These are phyloP conservation scores for Muricea muricata DNA, from an alignment of 92 coral and sea anemone genomes.

Conservation along the genomic window DNA sequence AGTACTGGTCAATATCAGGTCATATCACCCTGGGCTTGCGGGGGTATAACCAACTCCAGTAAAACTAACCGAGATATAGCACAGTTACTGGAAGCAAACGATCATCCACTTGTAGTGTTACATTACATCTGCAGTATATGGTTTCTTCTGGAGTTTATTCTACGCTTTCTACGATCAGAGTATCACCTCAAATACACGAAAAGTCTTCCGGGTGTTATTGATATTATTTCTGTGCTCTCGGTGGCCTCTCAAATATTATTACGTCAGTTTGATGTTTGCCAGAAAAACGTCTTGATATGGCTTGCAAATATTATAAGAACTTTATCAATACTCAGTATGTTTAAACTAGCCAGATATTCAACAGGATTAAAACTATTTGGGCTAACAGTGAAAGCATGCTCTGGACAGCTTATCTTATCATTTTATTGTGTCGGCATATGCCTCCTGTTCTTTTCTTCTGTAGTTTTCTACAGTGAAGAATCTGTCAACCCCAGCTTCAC, in stretches of 20 bases:
- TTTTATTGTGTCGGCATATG: conserved; percentile 36
- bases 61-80: not conserved
- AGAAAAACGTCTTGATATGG: not conserved
- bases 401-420: conserved; percentile 34
- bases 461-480: conserved; percentile 16
- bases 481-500: conserved; percentile 12
- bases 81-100: not conserved
- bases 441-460: conserved; percentile 20
- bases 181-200: not conserved
- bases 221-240: not conserved
- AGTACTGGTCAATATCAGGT: conserved; percentile 14
- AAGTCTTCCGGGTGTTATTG: conserved; percentile 27
- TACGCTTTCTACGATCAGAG: conserved; percentile 7
- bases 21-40: not conserved
- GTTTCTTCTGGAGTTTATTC: conserved; percentile 16
- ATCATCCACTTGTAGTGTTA: conserved; percentile 6
- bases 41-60: not conserved
- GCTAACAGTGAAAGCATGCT: conserved; percentile 26
- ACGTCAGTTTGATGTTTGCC: conserved; percentile 28
- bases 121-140: conserved; percentile 24
- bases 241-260: conserved; percentile 19
- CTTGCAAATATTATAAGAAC: conserved; percentile 6
- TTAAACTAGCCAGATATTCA: conserved; percentile 31
- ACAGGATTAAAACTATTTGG: conserved; percentile 32
- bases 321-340: conserved; percentile 13